Conservation (phyloP, 1,140 invertebrate genomes). For the Conus betulinus region DNA sequence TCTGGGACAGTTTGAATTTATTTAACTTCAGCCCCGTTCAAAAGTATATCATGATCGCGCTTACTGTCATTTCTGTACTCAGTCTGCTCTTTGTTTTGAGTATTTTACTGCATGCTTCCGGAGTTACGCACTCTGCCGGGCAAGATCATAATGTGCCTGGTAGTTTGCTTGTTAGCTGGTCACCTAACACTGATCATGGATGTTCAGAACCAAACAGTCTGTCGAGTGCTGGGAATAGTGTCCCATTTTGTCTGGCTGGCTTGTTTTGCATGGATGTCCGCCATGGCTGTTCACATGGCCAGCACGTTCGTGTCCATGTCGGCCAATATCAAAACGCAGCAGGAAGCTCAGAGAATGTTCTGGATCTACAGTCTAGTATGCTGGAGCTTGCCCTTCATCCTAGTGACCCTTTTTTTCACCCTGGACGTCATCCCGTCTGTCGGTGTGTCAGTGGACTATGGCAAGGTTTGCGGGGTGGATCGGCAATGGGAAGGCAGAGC, state of each 20-base stretch:
- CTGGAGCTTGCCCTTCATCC: not conserved
- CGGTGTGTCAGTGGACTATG: not conserved
- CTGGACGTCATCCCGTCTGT: not conserved
- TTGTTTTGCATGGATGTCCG: not conserved
- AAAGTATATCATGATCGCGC: not conserved
- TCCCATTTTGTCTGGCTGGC: conserved; percentile 9
- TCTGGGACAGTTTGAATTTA: not conserved
- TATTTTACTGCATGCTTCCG: not conserved
- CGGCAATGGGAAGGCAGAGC: not conserved
- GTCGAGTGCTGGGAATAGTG: not conserved
- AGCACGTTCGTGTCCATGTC: not conserved
- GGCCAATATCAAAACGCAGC: not conserved
- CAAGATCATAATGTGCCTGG: not conserved
- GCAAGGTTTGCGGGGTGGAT: not conserved
- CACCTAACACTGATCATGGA: not conserved
- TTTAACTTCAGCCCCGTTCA: not conserved
- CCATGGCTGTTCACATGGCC: conserved; percentile 11
- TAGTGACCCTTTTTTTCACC: not conserved
- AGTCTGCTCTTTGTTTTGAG: not conserved
- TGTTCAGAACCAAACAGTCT: not conserved
- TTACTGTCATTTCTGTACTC: not conserved
- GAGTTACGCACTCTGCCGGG: conserved; percentile 19
- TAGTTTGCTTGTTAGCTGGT: not conserved
- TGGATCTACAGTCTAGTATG: not conserved
- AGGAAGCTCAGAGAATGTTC: not conserved